Evolutionary conservation across 2,113 vertebrate genomes (phyloP).

Genomic region (Planiliza haematocheilus): DNA sequence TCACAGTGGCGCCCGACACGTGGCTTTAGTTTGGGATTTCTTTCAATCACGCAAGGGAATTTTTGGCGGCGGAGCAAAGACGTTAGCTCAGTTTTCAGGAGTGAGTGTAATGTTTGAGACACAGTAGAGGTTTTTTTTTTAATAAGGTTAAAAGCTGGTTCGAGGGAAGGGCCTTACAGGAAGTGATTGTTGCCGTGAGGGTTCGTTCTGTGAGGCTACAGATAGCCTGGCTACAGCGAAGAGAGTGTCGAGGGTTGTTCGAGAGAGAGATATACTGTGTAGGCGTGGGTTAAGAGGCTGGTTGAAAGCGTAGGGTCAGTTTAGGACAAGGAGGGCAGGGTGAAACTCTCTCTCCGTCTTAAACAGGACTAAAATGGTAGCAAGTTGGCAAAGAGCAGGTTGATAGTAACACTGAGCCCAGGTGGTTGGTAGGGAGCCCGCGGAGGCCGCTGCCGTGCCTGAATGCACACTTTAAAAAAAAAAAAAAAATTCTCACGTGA

Average conservation of each 20-base stretch:
- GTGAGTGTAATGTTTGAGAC: slow-evolving; percentile 55
- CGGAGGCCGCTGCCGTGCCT: slow-evolving; percentile 22
- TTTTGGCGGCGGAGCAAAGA: slow-evolving; percentile 38
- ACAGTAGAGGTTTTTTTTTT: slow-evolving; percentile 41
- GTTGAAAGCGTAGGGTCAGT: slow-evolving; percentile 70
- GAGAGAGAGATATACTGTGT: slow-evolving; percentile 63
- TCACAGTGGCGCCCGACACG: slow-evolving; percentile 55
- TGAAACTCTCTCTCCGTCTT: slow-evolving; percentile 71
- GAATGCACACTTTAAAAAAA: slow-evolving; percentile 65
- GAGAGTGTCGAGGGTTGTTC: slow-evolving; percentile 60
- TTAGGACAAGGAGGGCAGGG: slow-evolving; percentile 66
- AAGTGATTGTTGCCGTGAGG: slow-evolving; percentile 72
- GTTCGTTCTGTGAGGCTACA: slow-evolving; percentile 48
- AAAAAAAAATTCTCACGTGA: slow-evolving; percentile 11
- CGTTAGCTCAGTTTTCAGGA: slow-evolving; percentile 45
- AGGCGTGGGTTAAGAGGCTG: slow-evolving; percentile 64
- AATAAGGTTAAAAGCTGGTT: slow-evolving; percentile 65
- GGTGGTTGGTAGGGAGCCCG: slow-evolving; percentile 44
- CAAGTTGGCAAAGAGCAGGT: slow-evolving; percentile 87
- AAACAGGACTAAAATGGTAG: slow-evolving; percentile 78
- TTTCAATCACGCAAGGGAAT: slow-evolving; percentile 40
- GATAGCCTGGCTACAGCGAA: slow-evolving; percentile 52
- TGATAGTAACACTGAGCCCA: slow-evolving; percentile 79
- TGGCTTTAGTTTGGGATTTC: slow-evolving; percentile 53
- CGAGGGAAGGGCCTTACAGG: slow-evolving; percentile 70